A percentile compares a stretch with the other conserved stretches of the same genome.
Evolutionary conservation across 2,888 invertebrate genomes (phyloP).

Genomic region (Helicoverpa assulta): DNA sequence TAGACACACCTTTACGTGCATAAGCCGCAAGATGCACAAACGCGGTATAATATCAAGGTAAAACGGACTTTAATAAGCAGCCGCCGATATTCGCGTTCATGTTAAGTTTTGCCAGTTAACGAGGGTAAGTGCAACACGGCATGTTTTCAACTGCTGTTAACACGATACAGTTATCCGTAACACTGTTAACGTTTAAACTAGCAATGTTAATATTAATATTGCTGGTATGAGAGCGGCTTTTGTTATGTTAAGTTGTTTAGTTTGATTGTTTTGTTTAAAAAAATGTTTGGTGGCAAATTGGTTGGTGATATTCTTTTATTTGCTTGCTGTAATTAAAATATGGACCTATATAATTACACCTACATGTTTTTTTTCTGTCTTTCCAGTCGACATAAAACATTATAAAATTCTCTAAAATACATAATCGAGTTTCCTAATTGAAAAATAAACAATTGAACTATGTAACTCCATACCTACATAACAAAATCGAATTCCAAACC

Average conservation of each 20-base stretch:
- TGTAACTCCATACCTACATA: not conserved
- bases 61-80: conserved; percentile 82
- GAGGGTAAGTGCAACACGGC: conserved; percentile 71
- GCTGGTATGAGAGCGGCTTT: conserved; percentile 48
- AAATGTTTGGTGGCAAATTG: no score
- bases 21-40: conserved; percentile 57
- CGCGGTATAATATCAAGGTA: conserved; percentile 64
- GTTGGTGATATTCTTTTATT: no score
- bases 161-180: conserved; percentile 66
- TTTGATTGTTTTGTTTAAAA: conserved; percentile 29
- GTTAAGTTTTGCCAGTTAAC: conserved; percentile 73
- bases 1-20: no score
- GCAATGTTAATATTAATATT: conserved; percentile 62
- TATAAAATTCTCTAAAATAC: no score
- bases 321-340: no score
- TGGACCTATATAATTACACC: no score
- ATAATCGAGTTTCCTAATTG: not conserved
- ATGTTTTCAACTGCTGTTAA: conserved; percentile 75
- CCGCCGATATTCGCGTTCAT: conserved; percentile 72
- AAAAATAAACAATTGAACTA: not conserved
- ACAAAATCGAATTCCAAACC: conserved; percentile 7
- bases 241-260: conserved; percentile 26
- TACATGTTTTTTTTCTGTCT: no score
- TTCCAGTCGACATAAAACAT: no score
- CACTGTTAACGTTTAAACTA: conserved; percentile 66